Percentiles rank a stretch among this genome's conserved stretches.
These are phyloP conservation scores for Glaucomys volans DNA, from an alignment of 2,113 vertebrate genomes.

Conservation along the genomic window DNA sequence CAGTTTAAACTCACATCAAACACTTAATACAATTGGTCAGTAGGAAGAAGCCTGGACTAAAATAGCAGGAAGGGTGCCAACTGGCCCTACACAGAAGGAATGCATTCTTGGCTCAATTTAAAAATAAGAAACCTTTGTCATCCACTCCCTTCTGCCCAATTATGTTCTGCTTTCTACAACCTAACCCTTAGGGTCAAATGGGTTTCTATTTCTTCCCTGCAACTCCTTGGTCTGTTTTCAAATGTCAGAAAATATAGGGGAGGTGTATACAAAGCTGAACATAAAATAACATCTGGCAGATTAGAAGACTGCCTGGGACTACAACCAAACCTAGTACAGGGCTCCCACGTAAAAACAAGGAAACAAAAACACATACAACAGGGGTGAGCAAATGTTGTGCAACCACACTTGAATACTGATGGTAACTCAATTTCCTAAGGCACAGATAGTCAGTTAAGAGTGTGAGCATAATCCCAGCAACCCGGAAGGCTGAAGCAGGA, in stretches of 20 bases:
- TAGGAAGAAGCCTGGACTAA: conserved; percentile 72
- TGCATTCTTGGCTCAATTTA: conserved; percentile 70
- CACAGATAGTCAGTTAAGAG: not conserved
- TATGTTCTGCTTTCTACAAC: conserved; percentile 53
- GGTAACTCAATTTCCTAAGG: not conserved
- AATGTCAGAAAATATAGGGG: conserved; percentile 47
- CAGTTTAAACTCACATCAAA: conserved; percentile 74
- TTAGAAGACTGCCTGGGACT: conserved; percentile 33
- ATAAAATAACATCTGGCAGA: conserved; percentile 10
- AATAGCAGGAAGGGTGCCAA: conserved; percentile 80
- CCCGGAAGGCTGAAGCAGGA: too few relatives aligned
- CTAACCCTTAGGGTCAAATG: conserved; percentile 29
- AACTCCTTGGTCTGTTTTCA: conserved; percentile 61
- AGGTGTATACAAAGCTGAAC: not conserved
- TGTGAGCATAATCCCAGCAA: not conserved
- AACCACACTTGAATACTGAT: not conserved
- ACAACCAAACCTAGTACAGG: not conserved
- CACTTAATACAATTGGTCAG: conserved; percentile 74
- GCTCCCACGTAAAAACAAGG: not conserved
- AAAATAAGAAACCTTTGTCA: conserved; percentile 74
- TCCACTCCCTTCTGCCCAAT: conserved; percentile 47
- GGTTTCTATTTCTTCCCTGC: conserved; percentile 53
- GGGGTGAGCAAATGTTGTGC: not conserved
- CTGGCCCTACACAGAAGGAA: conserved; percentile 73
- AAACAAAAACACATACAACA: not conserved